Conservation (phyloP, 1,140 invertebrate species). For the Zaprionus taronus region DNA sequence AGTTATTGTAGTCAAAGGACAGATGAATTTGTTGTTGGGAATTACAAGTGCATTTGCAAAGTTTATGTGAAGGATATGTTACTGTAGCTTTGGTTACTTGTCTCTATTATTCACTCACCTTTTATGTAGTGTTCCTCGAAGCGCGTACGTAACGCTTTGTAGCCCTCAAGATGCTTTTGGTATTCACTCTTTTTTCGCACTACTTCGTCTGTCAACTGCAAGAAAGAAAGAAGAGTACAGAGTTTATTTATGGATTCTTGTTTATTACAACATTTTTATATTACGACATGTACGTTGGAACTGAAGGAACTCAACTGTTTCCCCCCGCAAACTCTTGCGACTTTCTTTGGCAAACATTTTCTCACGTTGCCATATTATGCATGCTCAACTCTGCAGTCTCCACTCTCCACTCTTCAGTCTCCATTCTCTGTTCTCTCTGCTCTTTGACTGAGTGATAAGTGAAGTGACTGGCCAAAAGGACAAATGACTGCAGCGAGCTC, state of each 20-base stretch:
- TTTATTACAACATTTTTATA: neutral
- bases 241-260: too few species aligned
- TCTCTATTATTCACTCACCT: constrained; percentile 86
- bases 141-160: constrained; percentile 91
- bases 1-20: too few species aligned
- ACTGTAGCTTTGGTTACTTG: too few species aligned
- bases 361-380: constrained; percentile 61
- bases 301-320: too few species aligned
- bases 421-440: neutral
- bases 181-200: constrained; percentile 92
- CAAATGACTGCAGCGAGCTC: constrained; percentile 28
- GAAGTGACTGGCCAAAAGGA: constrained; percentile 76
- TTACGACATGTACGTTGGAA: neutral
- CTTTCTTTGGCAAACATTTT: constrained; percentile 66
- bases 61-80: too few species aligned
- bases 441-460: constrained; percentile 44
- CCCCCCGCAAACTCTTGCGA: too few species aligned
- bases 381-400: constrained; percentile 13
- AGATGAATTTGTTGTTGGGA: too few species aligned
- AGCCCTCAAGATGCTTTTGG: constrained; percentile 92
- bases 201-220: constrained; percentile 92
- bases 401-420: neutral
- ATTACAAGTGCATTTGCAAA: too few species aligned
- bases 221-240: constrained; percentile 60
- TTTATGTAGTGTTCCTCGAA: constrained; percentile 95